Conservation (phyloP, 30 jellyfish, hydroid and myxozoan species). For the Hydractinia echinata region DNA sequence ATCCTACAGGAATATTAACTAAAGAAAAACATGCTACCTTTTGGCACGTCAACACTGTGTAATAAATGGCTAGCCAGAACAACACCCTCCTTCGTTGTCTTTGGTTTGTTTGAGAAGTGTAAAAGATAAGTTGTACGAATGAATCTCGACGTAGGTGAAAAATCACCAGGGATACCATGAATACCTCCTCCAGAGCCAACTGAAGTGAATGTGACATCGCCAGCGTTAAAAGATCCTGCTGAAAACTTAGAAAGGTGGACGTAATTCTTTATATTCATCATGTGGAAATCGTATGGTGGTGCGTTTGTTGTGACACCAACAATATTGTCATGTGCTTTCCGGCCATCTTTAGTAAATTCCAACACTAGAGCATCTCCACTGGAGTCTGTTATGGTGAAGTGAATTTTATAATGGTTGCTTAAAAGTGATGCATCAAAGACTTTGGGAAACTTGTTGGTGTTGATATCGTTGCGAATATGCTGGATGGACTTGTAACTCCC, state of each 20-base stretch:
- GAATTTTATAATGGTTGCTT: too few species aligned
- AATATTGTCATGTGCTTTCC: conserved; percentile 1
- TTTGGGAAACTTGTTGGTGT: too few species aligned
- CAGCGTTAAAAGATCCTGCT: background rate
- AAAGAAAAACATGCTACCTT: background rate
- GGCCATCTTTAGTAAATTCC: conserved; percentile 23
- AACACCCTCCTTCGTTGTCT: background rate
- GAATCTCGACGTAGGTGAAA: conserved; percentile 8
- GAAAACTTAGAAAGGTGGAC: conserved; percentile 6
- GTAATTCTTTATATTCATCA: conserved; percentile 4
- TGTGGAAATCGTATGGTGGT: conserved; percentile 12
- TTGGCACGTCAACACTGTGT: conserved; percentile 3
- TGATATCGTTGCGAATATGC: too few species aligned
- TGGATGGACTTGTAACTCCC: too few species aligned
- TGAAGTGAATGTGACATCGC: background rate
- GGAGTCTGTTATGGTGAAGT: background rate
- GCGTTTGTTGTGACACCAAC: conserved; percentile 1
- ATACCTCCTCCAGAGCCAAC: conserved; percentile 9
- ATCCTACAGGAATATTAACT: too few species aligned
- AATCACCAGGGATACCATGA: conserved; percentile 16
- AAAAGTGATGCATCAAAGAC: too few species aligned
- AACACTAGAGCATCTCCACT: conserved; percentile 16
- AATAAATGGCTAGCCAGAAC: background rate
- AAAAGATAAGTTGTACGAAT: background rate
- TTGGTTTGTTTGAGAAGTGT: background rate